A percentile compares a stretch with the other conserved stretches of the same genome.
Conservation (phyloP, 2,888 invertebrate species). For the Eupithecia subfuscata region DNA sequence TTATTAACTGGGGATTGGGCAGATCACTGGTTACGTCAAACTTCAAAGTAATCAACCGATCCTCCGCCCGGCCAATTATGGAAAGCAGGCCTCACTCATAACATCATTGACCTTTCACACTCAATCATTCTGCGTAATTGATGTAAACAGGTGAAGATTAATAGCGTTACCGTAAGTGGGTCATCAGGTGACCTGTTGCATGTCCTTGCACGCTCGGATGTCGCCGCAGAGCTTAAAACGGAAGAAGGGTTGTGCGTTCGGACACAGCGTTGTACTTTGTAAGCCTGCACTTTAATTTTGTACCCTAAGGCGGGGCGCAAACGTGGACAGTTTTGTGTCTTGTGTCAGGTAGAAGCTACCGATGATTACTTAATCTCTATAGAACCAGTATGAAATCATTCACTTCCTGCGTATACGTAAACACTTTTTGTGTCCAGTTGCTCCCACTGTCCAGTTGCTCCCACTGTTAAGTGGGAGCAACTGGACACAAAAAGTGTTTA, state of each 20-base stretch:
- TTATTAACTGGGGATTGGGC: not conserved
- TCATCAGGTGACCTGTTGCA: slow-evolving; percentile 71
- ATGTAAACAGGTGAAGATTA: slow-evolving; percentile 47
- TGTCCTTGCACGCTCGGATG: slow-evolving; percentile 52
- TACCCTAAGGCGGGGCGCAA: no score
- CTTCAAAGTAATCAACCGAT: slow-evolving; percentile 15
- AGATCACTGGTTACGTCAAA: no score
- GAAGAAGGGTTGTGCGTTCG: slow-evolving; percentile 9
- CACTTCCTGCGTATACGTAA: no score
- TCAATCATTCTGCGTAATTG: slow-evolving; percentile 44
- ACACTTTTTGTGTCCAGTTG: no score
- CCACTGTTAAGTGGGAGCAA: no score
- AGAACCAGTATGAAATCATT: no score
- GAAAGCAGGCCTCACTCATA: slow-evolving; percentile 22
- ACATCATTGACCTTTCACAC: slow-evolving; percentile 32
- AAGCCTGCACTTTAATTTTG: not conserved
- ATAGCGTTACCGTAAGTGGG: slow-evolving; percentile 60
- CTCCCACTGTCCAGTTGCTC: no score
- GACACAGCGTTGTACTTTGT: slow-evolving; percentile 1
- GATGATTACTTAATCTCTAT: no score
- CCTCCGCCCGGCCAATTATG: slow-evolving; percentile 14
- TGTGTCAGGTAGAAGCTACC: no score
- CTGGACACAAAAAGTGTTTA: no score
- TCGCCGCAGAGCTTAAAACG: slow-evolving; percentile 36
- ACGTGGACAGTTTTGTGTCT: no score